Evolutionary conservation across 2,888 invertebrate genomes (phyloP).

Genomic region (Orthonevra nobilis): DNA sequence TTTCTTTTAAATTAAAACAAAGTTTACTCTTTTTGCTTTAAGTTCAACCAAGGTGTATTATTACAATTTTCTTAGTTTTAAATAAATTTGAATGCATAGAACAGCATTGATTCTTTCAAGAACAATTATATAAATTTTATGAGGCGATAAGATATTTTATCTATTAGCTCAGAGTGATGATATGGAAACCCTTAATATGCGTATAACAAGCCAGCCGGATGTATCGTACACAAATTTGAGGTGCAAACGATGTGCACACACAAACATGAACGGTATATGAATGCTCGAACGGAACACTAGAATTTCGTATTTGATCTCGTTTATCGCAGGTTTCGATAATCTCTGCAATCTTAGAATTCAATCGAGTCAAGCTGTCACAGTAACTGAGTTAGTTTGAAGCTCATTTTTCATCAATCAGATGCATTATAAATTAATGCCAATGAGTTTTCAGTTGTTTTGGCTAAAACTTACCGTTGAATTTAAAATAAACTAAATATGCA

Average conservation of each 20-base stretch:
- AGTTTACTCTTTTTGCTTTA: not conserved
- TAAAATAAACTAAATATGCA: no score
- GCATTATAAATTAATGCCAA: no score
- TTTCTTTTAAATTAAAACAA: not conserved
- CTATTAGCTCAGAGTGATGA: conserved; percentile 16
- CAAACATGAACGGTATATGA: not conserved
- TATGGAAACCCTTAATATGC: conserved; percentile 33
- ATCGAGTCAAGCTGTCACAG: conserved; percentile 26
- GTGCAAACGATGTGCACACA: conserved; percentile 10
- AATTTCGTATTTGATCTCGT: conserved; percentile 43
- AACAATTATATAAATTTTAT: conserved; percentile 6
- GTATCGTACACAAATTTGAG: conserved; percentile 28
- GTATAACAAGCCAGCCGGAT: conserved; percentile 18
- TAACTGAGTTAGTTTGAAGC: no score
- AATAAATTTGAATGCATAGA: not conserved
- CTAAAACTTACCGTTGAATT: no score
- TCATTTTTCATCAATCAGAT: no score
- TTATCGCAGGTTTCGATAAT: conserved; percentile 42
- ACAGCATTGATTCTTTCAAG: not conserved
- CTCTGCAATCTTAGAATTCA: conserved; percentile 33
- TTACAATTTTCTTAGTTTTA: conserved; percentile 1
- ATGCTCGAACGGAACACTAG: conserved; percentile 48
- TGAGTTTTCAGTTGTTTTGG: no score
- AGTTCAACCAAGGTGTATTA: no score
- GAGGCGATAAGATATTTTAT: conserved; percentile 28